Conservation (phyloP, 2,113 vertebrate species). For the Crotalus viridis region DNA sequence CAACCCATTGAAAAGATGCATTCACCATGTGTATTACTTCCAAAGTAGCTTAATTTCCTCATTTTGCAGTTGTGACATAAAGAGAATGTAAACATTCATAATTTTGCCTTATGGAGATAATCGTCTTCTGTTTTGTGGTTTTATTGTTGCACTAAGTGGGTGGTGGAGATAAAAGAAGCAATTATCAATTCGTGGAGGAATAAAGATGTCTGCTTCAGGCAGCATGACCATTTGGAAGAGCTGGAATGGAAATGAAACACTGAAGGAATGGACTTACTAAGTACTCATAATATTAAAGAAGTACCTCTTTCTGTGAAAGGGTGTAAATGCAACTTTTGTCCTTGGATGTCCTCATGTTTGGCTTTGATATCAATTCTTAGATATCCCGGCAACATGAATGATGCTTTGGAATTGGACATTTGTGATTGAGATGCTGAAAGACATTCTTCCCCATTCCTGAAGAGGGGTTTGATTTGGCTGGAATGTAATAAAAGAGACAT, state of each 20-base stretch:
- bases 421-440: neutral
- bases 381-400: neutral
- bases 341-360: too few species aligned
- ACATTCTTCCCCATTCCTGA: neutral
- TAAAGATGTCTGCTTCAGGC: neutral
- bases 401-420: neutral
- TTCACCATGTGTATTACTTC: neutral
- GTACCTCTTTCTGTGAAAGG: neutral
- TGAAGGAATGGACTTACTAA: neutral
- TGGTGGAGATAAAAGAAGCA: neutral
- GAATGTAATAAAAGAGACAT: neutral
- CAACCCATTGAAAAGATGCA: neutral
- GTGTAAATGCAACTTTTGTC: neutral
- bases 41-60: neutral
- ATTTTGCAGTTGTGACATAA: neutral
- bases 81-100: neutral
- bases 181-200: neutral
- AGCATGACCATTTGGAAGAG: neutral
- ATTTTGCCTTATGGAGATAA: neutral
- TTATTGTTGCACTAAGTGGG: neutral
- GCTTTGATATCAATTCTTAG: neutral
- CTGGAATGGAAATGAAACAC: neutral
- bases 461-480: neutral
- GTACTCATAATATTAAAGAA: neutral
- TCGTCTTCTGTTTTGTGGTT: neutral